phyloP scores from a whole-genome alignment of 2,888 invertebrate species.

The Chorisops tibialis region DNA sequence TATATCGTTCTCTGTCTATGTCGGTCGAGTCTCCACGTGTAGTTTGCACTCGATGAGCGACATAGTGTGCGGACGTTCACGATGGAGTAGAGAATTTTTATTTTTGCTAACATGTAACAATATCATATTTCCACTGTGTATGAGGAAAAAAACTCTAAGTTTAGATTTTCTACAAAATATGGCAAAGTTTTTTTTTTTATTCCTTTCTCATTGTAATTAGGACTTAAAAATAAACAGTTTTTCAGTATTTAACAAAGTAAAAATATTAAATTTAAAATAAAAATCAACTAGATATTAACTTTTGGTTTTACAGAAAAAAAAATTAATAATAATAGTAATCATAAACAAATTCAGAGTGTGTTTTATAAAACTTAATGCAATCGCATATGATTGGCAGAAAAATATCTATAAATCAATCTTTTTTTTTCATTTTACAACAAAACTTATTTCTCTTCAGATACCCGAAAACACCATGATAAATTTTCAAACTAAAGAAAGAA shows the following conservation, averaged over 20 bases:
- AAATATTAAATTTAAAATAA: neutral
- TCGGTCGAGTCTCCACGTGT: too few species aligned
- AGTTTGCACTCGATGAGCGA: too few species aligned
- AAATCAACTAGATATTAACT: too few species aligned
- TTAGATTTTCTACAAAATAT: conserved; percentile 11
- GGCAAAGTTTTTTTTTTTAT: conserved; percentile 3
- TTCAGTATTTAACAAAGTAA: neutral
- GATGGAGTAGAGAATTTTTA: too few species aligned
- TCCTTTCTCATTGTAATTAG: neutral
- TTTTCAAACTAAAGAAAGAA: neutral
- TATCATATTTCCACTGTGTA: too few species aligned
- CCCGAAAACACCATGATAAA: neutral
- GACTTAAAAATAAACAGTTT: neutral
- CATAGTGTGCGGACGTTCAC: too few species aligned
- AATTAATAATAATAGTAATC: neutral
- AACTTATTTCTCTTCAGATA: neutral
- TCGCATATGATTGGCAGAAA: neutral
- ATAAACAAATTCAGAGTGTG: neutral
- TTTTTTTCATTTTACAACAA: neutral
- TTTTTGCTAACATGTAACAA: too few species aligned
- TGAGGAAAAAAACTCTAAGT: neutral
- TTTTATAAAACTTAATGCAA: neutral
- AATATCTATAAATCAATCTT: neutral
- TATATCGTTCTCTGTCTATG: too few species aligned
- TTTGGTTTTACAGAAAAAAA: too few species aligned